A percentile compares a stretch with the other conserved stretches of the same genome.
These are phyloP conservation scores for Scaptomyza parva DNA, from an alignment of 2,888 invertebrate species.

Conservation along the genomic window DNA sequence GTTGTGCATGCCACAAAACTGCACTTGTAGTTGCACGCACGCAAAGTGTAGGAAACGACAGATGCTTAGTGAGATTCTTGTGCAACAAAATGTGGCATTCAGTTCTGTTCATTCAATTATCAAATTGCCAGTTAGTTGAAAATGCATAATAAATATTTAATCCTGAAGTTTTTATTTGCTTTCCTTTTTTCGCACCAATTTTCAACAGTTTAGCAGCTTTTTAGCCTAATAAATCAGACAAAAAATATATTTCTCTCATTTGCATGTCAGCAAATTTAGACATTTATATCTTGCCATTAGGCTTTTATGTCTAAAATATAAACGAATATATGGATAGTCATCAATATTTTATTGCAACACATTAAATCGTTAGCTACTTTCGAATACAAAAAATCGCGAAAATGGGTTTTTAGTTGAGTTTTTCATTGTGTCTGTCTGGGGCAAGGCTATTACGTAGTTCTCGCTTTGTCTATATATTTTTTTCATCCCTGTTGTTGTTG, in stretches of 20 bases:
- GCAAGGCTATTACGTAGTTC: slow-evolving; percentile 7
- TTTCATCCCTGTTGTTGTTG: slow-evolving; percentile 12
- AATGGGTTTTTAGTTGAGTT: neutral
- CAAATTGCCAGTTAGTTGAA: slow-evolving; percentile 13
- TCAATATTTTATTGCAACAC: slow-evolving; percentile 6
- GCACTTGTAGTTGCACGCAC: slow-evolving; percentile 12
- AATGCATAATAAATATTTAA: neutral
- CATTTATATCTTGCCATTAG: neutral
- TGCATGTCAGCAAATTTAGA: neutral
- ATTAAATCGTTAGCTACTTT: slow-evolving; percentile 5
- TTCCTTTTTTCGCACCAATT: neutral
- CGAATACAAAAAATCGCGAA: neutral
- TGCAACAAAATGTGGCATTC: slow-evolving; percentile 27
- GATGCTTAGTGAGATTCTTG: neutral
- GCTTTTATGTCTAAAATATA: neutral
- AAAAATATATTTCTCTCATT: neutral
- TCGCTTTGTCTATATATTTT: slow-evolving; percentile 1
- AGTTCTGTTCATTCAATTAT: slow-evolving; percentile 45
- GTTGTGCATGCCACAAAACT: slow-evolving; percentile 38
- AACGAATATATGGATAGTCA: neutral
- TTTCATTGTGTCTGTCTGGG: neutral
- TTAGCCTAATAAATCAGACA: neutral
- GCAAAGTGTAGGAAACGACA: neutral
- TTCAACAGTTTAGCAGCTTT: neutral
- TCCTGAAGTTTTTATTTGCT: neutral